Conservation (phyloP, 2,888 invertebrate genomes). For the Nycteola revayana region DNA sequence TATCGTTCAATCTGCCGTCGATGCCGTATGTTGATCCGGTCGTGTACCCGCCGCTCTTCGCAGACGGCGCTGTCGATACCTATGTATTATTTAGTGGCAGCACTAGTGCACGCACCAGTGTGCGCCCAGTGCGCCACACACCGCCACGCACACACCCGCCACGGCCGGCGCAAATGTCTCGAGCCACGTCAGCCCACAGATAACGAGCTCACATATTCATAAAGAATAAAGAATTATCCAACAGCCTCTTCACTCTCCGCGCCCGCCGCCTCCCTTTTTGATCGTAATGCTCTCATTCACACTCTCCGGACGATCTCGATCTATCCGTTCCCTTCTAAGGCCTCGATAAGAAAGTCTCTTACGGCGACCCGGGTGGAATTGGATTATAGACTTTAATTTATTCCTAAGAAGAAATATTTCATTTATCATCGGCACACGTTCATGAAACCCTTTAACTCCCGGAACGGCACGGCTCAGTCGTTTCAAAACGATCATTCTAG, state of each 20-base stretch:
- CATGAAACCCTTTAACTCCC: slow-evolving; percentile 75
- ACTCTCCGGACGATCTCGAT: slow-evolving; percentile 75
- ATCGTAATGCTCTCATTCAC: slow-evolving; percentile 79
- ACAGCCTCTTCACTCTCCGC: slow-evolving; percentile 60
- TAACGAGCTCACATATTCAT: slow-evolving; percentile 82
- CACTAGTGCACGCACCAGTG: slow-evolving; percentile 52
- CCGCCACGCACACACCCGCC: slow-evolving; percentile 46
- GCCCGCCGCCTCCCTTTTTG: slow-evolving; percentile 51
- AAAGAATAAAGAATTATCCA: slow-evolving; percentile 81
- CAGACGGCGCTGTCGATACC: slow-evolving; percentile 76
- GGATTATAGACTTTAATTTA: slow-evolving; percentile 81
- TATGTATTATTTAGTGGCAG: slow-evolving; percentile 79
- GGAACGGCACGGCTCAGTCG: slow-evolving; percentile 52
- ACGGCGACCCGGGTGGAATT: slow-evolving; percentile 52
- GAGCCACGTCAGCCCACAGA: slow-evolving; percentile 67
- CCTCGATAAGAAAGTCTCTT: slow-evolving; percentile 61
- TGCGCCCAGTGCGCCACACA: slow-evolving; percentile 31
- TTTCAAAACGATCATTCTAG: slow-evolving; percentile 74
- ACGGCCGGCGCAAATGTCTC: slow-evolving; percentile 49
- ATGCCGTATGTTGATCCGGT: slow-evolving; percentile 81
- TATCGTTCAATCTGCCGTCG: slow-evolving; percentile 82
- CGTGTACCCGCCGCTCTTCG: slow-evolving; percentile 79
- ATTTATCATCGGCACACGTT: slow-evolving; percentile 62
- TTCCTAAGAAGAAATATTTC: slow-evolving; percentile 78
- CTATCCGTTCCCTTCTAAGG: slow-evolving; percentile 76